Percentiles rank a stretch among this genome's conserved stretches.
phyloP scores from a whole-genome alignment of 1,140 invertebrate species.

The Oedothorax gibbosus region DNA sequence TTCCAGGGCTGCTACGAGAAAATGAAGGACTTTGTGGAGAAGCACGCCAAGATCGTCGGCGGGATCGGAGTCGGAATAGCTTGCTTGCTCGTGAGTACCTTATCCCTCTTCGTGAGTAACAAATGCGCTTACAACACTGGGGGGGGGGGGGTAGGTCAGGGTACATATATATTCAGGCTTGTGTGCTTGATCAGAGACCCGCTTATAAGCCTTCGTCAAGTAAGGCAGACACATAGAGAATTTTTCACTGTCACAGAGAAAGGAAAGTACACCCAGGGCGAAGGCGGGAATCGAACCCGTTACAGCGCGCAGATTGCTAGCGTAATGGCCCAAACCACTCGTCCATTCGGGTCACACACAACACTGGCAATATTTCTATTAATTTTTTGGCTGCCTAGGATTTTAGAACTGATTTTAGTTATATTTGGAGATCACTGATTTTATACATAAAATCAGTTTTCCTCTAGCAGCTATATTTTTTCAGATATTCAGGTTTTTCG shows the following conservation, averaged over 20 bases:
- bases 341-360: too few relatives aligned
- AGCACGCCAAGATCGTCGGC: constrained; percentile 83
- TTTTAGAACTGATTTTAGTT: not conserved
- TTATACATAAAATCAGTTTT: not conserved
- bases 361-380: too few relatives aligned
- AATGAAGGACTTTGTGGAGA: constrained; percentile 78
- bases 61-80: constrained; percentile 84
- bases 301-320: too few relatives aligned
- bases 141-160: too few relatives aligned
- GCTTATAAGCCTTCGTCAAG: too few relatives aligned
- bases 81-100: constrained; percentile 79
- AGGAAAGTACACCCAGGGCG: too few relatives aligned
- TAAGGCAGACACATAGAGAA: too few relatives aligned
- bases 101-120: not conserved
- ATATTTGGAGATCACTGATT: not conserved
- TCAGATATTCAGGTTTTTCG: too few relatives aligned
- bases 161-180: not conserved
- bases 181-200: not conserved
- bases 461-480: not conserved
- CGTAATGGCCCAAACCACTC: too few relatives aligned
- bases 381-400: too few relatives aligned
- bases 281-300: too few relatives aligned
- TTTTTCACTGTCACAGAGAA: too few relatives aligned
- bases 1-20: constrained; percentile 77
- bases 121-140: constrained; percentile 14